A percentile compares a stretch with the other conserved stretches of the same genome.
These are phyloP conservation scores for Zosterops lateralis DNA, from an alignment of 2,113 vertebrate genomes.

Conservation along the genomic window DNA sequence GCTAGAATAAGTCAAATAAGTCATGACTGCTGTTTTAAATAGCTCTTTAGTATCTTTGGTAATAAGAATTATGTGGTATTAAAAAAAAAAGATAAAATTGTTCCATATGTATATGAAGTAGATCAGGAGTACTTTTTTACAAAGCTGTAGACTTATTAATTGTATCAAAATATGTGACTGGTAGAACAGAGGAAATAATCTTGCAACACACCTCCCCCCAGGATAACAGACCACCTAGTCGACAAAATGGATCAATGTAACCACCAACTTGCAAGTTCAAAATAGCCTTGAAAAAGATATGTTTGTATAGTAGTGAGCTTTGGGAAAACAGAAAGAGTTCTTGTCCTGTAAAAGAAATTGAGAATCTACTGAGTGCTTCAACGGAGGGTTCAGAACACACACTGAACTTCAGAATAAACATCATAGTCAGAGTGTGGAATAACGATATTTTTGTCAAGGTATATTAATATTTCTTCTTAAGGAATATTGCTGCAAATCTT, in stretches of 20 bases:
- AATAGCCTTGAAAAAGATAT: neutral
- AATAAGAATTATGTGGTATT: neutral
- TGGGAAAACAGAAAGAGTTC: neutral
- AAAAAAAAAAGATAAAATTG: fast-evolving
- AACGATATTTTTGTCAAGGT: neutral
- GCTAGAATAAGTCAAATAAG: neutral
- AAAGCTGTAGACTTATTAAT: neutral
- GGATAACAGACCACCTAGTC: neutral
- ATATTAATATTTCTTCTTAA: neutral
- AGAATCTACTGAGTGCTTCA: neutral
- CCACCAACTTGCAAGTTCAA: neutral
- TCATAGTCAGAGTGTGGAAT: neutral
- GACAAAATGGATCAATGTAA: neutral
- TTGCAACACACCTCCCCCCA: neutral
- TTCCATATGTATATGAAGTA: neutral
- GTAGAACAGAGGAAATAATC: neutral
- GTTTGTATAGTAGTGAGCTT: neutral
- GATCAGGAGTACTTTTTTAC: neutral
- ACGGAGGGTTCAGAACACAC: neutral
- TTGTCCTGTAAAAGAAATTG: neutral
- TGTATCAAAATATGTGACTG: neutral
- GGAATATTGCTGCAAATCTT: neutral
- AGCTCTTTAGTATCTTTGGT: neutral
- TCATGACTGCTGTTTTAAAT: neutral
- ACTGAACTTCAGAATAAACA: neutral